Conservation (phyloP, 2,113 vertebrate species). For the Aptenodytes patagonicus region DNA sequence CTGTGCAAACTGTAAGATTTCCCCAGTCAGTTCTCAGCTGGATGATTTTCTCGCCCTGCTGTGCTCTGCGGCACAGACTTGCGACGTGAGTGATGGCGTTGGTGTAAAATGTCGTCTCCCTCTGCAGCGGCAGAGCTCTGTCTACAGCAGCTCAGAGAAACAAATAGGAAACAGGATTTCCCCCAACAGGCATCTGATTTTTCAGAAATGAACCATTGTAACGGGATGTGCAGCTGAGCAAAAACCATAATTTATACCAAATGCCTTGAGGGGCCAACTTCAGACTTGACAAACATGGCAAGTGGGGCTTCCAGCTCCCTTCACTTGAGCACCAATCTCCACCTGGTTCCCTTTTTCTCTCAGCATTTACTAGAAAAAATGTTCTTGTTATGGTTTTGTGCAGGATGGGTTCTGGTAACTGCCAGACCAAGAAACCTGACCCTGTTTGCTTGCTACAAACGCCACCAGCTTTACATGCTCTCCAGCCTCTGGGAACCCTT, state of each 20-base stretch:
- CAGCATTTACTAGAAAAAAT: background rate
- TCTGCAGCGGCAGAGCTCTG: fast-evolving
- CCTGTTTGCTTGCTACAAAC: background rate
- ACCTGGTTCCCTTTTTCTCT: background rate
- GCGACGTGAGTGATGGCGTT: background rate
- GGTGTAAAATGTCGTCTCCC: background rate
- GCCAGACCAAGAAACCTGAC: background rate
- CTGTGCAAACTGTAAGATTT: background rate
- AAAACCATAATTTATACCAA: background rate
- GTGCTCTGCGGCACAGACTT: background rate
- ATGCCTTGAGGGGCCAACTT: background rate
- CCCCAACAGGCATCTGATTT: background rate
- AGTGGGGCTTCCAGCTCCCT: background rate
- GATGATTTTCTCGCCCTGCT: fast-evolving
- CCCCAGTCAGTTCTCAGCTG: background rate
- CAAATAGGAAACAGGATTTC: conserved; percentile 46
- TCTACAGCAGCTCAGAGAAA: background rate
- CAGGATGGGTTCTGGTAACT: background rate
- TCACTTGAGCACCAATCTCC: background rate
- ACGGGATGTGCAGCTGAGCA: background rate
- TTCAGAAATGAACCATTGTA: background rate
- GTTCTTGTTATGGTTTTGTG: background rate
- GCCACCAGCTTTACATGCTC: fast-evolving
- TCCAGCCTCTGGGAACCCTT: background rate
- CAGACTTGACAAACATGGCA: background rate